A percentile compares a stretch with the other conserved stretches of the same genome.
Evolutionary conservation across 92 coral and sea anemone species (phyloP).

Genomic region (Paramuricea clavata): DNA sequence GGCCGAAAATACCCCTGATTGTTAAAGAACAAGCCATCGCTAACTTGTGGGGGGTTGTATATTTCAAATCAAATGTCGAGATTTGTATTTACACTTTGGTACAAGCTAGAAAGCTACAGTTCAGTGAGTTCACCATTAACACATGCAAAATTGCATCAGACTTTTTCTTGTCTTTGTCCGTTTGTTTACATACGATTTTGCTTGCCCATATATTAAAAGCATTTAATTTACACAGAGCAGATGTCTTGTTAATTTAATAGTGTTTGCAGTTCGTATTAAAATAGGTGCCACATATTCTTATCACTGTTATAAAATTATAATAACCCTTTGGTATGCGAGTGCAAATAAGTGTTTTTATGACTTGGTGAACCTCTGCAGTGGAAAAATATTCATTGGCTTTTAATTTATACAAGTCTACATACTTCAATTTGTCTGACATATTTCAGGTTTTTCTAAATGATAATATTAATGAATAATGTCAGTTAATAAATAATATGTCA

Average conservation of each 20-base stretch:
- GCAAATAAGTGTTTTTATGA: no score
- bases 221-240: conserved; percentile 11
- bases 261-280: neutral
- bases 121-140: no score
- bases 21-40: no score
- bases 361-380: neutral
- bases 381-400: neutral
- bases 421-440: neutral
- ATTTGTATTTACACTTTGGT: no score
- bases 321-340: neutral
- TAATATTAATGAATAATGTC: neutral
- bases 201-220: neutral
- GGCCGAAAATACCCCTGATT: no score
- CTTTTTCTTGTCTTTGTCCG: neutral
- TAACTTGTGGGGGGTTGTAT: no score
- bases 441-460: neutral
- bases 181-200: neutral
- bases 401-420: neutral
- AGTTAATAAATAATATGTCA: no score
- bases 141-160: conserved; percentile 4
- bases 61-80: no score
- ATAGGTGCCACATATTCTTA: neutral
- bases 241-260: neutral
- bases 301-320: neutral
- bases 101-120: no score